phyloP scores from a whole-genome alignment of 2,797 vertebrate genomes.

The Prunella strophiata region DNA sequence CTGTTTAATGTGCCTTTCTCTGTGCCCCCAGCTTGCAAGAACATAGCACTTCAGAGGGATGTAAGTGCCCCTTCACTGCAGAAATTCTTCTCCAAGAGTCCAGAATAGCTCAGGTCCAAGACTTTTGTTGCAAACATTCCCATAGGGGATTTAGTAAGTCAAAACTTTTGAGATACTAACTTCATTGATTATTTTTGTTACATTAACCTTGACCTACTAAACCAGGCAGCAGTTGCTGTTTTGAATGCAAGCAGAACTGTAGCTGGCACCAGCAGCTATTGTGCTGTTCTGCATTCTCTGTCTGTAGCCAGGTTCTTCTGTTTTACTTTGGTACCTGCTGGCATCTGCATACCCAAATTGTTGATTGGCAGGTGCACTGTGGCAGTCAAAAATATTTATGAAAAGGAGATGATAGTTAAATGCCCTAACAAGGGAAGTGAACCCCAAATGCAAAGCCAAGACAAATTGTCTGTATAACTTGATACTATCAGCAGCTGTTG shows the following conservation, averaged over 20 bases:
- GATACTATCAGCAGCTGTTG: constrained; percentile 12
- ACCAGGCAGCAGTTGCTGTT: neutral
- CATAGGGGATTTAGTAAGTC: neutral
- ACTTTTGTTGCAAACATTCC: neutral
- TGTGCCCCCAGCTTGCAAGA: neutral
- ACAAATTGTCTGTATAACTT: neutral
- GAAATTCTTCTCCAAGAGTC: neutral
- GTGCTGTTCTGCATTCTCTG: neutral
- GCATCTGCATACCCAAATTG: neutral
- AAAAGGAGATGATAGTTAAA: neutral
- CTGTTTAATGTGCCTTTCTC: neutral
- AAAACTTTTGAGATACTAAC: neutral
- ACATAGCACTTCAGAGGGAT: neutral
- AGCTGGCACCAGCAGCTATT: neutral
- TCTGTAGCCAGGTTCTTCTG: neutral
- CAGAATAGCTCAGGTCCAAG: neutral
- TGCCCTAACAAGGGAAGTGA: neutral
- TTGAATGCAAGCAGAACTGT: neutral
- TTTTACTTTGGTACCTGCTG: constrained; percentile 8
- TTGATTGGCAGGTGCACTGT: neutral
- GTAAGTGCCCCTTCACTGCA: neutral
- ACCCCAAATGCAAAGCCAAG: neutral
- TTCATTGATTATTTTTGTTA: constrained; percentile 55
- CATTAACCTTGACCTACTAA: constrained; percentile 51
- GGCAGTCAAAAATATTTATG: neutral